phyloP scores from a whole-genome alignment of 2,888 invertebrate species.

The Cephalotes varians region DNA sequence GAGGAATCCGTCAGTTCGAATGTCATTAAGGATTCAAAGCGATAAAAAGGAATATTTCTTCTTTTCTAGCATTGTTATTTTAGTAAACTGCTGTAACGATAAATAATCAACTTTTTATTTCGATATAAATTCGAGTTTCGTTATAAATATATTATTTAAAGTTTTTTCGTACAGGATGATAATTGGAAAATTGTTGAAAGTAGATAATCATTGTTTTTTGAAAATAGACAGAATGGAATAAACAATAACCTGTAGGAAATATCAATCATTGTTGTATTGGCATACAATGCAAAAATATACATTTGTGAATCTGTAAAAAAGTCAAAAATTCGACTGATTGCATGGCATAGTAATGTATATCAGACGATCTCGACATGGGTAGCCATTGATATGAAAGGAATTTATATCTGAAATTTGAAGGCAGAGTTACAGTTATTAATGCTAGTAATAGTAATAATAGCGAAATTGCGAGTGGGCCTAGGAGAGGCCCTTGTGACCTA shows the following conservation, averaged over 20 bases:
- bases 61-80: not conserved
- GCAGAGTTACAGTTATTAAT: no score
- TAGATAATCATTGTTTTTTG: not conserved
- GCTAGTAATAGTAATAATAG: no score
- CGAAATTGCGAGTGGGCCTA: no score
- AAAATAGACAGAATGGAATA: not conserved
- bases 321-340: not conserved
- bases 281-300: not conserved
- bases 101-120: not conserved
- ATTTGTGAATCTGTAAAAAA: not conserved
- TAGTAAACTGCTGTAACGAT: not conserved
- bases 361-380: not conserved
- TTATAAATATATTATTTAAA: not conserved
- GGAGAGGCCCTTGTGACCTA: no score
- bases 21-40: not conserved
- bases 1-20: not conserved
- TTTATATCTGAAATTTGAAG: not conserved
- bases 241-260: not conserved
- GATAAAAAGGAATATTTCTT: not conserved
- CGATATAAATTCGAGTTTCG: not conserved
- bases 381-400: not conserved
- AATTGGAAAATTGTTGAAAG: not conserved
- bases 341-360: not conserved
- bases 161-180: not conserved
- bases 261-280: not conserved